Percentiles rank a stretch among this genome's conserved stretches.
Conservation (phyloP, 1,140 invertebrate genomes). For the Macrostomum lignano region DNA sequence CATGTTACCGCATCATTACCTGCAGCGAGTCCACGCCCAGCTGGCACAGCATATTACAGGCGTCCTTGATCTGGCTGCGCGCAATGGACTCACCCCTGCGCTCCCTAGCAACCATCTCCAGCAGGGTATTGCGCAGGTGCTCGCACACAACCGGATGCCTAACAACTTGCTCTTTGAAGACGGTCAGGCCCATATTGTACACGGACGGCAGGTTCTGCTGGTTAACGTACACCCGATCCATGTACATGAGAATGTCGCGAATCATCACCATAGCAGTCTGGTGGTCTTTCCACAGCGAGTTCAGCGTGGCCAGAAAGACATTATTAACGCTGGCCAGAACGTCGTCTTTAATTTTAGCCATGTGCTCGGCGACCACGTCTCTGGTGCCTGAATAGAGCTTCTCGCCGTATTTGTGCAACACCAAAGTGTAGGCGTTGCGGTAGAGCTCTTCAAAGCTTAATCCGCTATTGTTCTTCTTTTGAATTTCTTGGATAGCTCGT, state of each 20-base stretch:
- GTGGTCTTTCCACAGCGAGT: constrained; percentile 93
- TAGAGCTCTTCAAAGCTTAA: constrained; percentile 98
- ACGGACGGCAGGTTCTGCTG: constrained; percentile 95
- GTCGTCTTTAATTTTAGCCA: constrained; percentile 68
- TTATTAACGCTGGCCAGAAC: constrained; percentile 69
- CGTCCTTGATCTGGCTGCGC: constrained; percentile 50
- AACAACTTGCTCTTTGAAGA: constrained; percentile 90
- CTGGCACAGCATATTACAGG: constrained; percentile 93
- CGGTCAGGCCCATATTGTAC: constrained; percentile 84
- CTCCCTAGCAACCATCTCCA: constrained; percentile 80
- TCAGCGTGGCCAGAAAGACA: constrained; percentile 78
- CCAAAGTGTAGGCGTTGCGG: constrained; percentile 98
- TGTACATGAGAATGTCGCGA: constrained; percentile 97
- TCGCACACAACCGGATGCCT: constrained; percentile 69
- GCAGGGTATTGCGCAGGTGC: constrained; percentile 61
- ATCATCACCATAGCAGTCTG: constrained; percentile 99
- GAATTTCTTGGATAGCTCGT: constrained; percentile 97
- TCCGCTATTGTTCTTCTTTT: constrained; percentile 98
- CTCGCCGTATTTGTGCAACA: constrained; percentile 86
- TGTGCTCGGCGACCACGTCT: constrained; percentile 84
- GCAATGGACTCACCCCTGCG: constrained; percentile 53
- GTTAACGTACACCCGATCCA: constrained; percentile 95
- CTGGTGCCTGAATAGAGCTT: constrained; percentile 79
- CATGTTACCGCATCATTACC: no score
- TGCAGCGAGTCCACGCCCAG: constrained; percentile 91